These are phyloP conservation scores for Noctua comes DNA, from an alignment of 2,888 invertebrate species.

Conservation along the genomic window DNA sequence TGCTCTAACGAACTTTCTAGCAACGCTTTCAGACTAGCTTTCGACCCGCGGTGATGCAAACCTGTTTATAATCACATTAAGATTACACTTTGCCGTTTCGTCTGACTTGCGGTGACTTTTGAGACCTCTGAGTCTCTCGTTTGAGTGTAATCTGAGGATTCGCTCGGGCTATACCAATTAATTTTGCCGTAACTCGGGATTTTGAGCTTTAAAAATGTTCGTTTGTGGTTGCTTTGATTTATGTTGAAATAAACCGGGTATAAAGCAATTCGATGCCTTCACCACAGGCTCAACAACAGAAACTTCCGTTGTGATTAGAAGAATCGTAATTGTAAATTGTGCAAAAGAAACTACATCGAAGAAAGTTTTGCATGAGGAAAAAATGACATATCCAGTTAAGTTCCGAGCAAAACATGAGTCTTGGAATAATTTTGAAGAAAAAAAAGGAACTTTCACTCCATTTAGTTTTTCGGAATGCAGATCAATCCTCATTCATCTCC, in stretches of 20 bases:
- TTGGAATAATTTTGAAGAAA: background rate
- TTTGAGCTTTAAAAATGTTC: conserved; percentile 42
- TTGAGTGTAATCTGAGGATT: conserved; percentile 69
- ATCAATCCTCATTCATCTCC: conserved; percentile 39
- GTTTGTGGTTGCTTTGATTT: conserved; percentile 24
- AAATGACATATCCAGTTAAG: background rate
- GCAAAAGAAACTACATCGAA: background rate
- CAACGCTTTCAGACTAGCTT: conserved; percentile 19
- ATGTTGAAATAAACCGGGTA: background rate
- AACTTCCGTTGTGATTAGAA: background rate
- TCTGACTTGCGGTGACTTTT: conserved; percentile 70
- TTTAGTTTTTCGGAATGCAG: conserved; percentile 21
- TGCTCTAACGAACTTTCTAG: conserved; percentile 32
- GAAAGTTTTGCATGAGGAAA: background rate
- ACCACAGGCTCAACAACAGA: background rate
- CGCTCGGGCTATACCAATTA: conserved; percentile 63
- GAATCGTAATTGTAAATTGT: background rate
- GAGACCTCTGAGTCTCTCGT: conserved; percentile 68
- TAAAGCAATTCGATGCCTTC: background rate
- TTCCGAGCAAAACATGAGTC: background rate
- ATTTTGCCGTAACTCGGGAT: conserved; percentile 47
- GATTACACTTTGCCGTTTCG: conserved; percentile 69
- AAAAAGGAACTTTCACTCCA: background rate
- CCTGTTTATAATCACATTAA: conserved; percentile 70
- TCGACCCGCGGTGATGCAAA: conserved; percentile 37